These are phyloP conservation scores for Saccopteryx bilineata DNA, from an alignment of 2,113 vertebrate species.

Conservation along the genomic window DNA sequence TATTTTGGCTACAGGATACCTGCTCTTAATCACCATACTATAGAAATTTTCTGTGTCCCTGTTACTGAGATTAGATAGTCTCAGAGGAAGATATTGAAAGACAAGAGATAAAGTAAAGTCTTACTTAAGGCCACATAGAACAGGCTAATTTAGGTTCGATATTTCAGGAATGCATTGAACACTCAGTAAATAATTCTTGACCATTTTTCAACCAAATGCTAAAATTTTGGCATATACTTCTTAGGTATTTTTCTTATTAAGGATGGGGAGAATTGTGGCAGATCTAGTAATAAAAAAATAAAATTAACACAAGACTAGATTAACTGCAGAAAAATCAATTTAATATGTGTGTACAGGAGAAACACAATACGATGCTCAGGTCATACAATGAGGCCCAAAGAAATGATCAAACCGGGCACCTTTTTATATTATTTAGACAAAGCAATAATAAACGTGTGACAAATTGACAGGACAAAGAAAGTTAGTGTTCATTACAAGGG, in stretches of 20 bases:
- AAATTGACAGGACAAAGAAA: not conserved
- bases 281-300: not conserved
- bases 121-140: not conserved
- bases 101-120: conserved; percentile 10
- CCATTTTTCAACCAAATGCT: not conserved
- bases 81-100: not conserved
- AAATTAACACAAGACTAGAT: too few relatives aligned
- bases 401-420: not conserved
- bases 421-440: not conserved
- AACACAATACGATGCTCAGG: not conserved
- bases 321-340: not conserved
- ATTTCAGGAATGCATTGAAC: not conserved
- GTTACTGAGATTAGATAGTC: not conserved
- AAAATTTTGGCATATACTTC: not conserved
- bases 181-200: conserved; percentile 17
- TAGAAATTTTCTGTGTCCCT: conserved; percentile 1
- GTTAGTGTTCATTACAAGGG: not conserved
- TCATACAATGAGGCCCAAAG: not conserved
- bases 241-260: not conserved
- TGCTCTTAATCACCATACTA: not conserved
- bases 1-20: not conserved
- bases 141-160: not conserved
- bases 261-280: not conserved
- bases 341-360: not conserved
- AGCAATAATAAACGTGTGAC: not conserved